Percentiles rank a stretch among this genome's conserved stretches.
Conservation (phyloP, 2,797 vertebrate genomes). For the Liasis olivaceus region DNA sequence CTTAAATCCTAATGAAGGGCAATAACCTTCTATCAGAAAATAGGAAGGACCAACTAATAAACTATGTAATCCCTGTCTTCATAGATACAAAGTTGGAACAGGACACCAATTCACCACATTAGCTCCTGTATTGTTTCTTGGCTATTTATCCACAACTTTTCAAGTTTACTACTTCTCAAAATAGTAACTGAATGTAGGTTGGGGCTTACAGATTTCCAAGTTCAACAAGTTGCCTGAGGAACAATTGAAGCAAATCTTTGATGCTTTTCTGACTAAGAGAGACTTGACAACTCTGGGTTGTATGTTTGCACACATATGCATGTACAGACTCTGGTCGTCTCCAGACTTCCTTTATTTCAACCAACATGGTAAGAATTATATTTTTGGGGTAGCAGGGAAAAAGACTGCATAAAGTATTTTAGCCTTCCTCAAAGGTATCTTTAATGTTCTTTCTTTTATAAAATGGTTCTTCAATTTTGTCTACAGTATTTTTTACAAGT, state of each 20-base stretch:
- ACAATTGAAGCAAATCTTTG: conserved; percentile 20
- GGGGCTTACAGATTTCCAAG: not conserved
- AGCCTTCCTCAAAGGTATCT: not conserved
- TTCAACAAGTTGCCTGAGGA: conserved; percentile 19
- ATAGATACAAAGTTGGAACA: not conserved
- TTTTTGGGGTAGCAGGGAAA: not conserved
- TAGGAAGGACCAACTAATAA: conserved; percentile 31
- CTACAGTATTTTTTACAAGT: not conserved
- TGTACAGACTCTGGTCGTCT: not conserved
- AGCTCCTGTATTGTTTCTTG: not conserved
- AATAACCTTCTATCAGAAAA: conserved; percentile 24
- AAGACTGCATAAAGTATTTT: not conserved
- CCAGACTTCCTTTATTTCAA: not conserved
- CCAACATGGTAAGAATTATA: not conserved
- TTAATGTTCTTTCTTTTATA: not conserved
- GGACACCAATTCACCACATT: not conserved
- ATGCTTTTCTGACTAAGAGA: not conserved
- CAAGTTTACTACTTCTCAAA: not conserved
- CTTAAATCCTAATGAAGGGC: not conserved
- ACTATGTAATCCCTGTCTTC: not conserved
- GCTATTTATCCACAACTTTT: not conserved
- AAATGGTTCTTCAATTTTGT: not conserved
- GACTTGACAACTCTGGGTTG: fast-evolving
- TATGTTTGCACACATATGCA: not conserved
- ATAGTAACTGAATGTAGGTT: not conserved